Base-by-base conservation (phyloP, 2,797 vertebrate species). In the Paratrypauchen microcephalus region DNA sequence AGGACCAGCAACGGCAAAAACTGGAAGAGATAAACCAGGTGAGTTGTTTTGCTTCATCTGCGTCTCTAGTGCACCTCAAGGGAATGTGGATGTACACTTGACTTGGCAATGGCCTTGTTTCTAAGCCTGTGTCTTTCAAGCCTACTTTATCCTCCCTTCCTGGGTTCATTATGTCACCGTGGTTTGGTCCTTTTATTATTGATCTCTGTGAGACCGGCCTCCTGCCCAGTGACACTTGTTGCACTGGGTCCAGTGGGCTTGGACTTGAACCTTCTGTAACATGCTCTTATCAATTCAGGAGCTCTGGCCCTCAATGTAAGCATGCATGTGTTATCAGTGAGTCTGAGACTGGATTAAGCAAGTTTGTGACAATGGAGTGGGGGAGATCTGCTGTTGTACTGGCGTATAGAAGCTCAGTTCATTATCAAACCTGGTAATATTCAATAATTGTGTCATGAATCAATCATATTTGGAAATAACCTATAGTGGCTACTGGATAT, bases 1-100 rank as follows among this genome's bases (percentile, higher is more conserved):
- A 96, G 90, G 94, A 93, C 60, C 95, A 95, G 78, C 95, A 96
- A 66, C 90, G 93, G 82, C 93, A 92, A 52, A 93, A 89, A 80
- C 71, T 96, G 86, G 94, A 95, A 23, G 94, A 96, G 82, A 92
- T 97, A 73, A 97, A 97, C 87, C 88, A 95, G 95, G 96, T 97
- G 90, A 0, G 77, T 12, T 1, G 2, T 54, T n/a, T 23, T 4
- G 39, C 26, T 16, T 59, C 30, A 5, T 54, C 18, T 19, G 50
- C 19, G 66, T 48, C 64, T 65, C 60, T 74, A 48, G 41, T 41
- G 69, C 68, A 12, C 72, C 69, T 69, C 47, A 1, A 4, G 55
- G 59, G 63, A 68, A 69, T 5, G 55, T 64, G 64, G 73, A 56
- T 60, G 39, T 5, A 70, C 75, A 78, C 86, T 86, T 83, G 77